Conservation (phyloP, 2,888 invertebrate species). For the Agapostemon virescens region DNA sequence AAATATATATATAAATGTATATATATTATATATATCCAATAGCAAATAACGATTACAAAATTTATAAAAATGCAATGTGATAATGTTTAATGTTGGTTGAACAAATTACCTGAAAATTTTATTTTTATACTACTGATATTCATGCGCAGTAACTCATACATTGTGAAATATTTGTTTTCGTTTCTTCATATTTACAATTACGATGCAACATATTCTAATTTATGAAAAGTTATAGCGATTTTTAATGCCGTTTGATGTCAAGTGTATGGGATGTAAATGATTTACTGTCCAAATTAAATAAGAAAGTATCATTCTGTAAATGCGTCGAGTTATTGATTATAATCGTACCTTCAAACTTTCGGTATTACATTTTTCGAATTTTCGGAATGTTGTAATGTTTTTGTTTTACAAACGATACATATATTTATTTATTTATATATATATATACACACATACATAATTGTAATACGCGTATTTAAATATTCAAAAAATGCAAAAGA, state of each 20-base stretch:
- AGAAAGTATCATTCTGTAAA: constrained; percentile 50
- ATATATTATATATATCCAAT: not conserved
- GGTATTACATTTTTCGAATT: constrained; percentile 30
- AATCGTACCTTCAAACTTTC: not conserved
- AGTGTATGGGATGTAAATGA: constrained; percentile 32
- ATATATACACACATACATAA: not conserved
- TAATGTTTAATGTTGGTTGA: constrained; percentile 15
- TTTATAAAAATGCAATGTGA: not conserved
- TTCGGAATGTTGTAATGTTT: constrained; percentile 44
- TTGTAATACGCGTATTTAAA: constrained; percentile 1
- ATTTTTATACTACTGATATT: constrained; percentile 30
- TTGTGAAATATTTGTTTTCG: constrained; percentile 37
- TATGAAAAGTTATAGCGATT: constrained; percentile 23
- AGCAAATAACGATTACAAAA: not conserved
- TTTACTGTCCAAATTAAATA: constrained; percentile 10
- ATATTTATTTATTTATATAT: not conserved
- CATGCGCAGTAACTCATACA: constrained; percentile 36
- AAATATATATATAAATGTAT: too few relatives aligned
- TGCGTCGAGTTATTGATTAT: constrained; percentile 28
- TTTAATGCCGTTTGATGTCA: constrained; percentile 44
- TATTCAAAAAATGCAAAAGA: constrained; percentile 9
- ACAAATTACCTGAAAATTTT: constrained; percentile 11
- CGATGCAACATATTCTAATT: constrained; percentile 27
- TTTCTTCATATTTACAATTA: constrained; percentile 55
- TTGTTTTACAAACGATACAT: constrained; percentile 8